A percentile compares a stretch with the other conserved stretches of the same genome.
Conservation (phyloP, 1,140 invertebrate species). For the Drosophila orena region DNA sequence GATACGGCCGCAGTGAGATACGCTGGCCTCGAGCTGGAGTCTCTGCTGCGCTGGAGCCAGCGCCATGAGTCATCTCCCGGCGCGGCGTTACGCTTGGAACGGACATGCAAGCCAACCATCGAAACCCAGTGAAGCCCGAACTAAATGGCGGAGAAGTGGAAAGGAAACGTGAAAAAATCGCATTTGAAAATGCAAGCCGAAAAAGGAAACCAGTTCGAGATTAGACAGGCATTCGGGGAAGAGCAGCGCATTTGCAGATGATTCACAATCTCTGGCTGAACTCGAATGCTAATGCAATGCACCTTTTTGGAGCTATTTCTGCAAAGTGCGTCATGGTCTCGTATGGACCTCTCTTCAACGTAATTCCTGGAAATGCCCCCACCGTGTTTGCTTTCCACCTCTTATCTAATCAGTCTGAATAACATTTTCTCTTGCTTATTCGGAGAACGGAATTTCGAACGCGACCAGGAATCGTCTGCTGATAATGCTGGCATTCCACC, state of each 20-base stretch:
- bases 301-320: conserved; percentile 4
- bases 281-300: conserved; percentile 27
- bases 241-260: no score
- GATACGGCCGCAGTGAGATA: conserved; percentile 17
- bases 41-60: conserved; percentile 1
- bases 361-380: conserved; percentile 50
- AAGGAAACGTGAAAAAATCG: conserved; percentile 32
- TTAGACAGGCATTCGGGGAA: no score
- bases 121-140: conserved; percentile 49
- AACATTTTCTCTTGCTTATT: conserved; percentile 33
- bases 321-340: not conserved
- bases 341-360: not conserved
- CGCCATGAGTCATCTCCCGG: conserved; percentile 56
- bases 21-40: conserved; percentile 38
- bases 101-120: conserved; percentile 54
- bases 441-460: conserved; percentile 62
- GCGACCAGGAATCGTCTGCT: conserved; percentile 18
- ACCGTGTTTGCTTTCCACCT: conserved; percentile 2
- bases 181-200: conserved; percentile 38
- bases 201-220: conserved; percentile 68
- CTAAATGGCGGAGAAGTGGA: conserved; percentile 13
- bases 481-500: conserved; percentile 88
- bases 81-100: conserved; percentile 55
- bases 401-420: conserved; percentile 31
- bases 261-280: conserved; percentile 36